A percentile compares a stretch with the other conserved stretches of the same genome.
phyloP scores from a whole-genome alignment of 2,797 vertebrate species.

The Cossypha dichroa region DNA sequence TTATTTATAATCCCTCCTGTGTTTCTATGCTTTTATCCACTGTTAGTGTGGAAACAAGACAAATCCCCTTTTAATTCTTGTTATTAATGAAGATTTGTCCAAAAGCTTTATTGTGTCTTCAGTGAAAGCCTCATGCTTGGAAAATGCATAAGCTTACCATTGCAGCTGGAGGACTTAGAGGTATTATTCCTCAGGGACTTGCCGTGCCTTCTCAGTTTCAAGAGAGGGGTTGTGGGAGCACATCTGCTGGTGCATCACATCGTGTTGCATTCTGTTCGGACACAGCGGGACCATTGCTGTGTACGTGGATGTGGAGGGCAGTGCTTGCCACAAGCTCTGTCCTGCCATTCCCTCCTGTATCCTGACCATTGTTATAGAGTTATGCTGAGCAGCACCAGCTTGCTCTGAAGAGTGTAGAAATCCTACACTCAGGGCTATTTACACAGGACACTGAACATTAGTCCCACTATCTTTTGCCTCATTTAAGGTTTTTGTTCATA shows the following conservation, averaged over 20 bases:
- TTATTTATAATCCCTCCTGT: slow-evolving; percentile 52
- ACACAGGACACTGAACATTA: background rate
- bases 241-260: background rate
- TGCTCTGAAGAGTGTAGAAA: background rate
- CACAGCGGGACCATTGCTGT: background rate
- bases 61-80: slow-evolving; percentile 60
- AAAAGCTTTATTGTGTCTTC: slow-evolving; percentile 9
- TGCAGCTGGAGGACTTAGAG: background rate
- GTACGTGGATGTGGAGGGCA: fast-evolving
- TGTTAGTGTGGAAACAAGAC: slow-evolving; percentile 47
- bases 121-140: background rate
- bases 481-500: background rate
- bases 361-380: background rate
- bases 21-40: slow-evolving; percentile 47
- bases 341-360: background rate
- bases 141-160: background rate
- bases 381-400: background rate
- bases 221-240: background rate
- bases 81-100: slow-evolving; percentile 45
- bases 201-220: background rate
- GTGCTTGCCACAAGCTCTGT: background rate
- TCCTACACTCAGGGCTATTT: background rate
- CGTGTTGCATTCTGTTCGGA: fast-evolving
- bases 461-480: background rate
- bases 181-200: background rate